phyloP scores from a whole-genome alignment of 2,888 invertebrate genomes.

The Tuta absoluta region DNA sequence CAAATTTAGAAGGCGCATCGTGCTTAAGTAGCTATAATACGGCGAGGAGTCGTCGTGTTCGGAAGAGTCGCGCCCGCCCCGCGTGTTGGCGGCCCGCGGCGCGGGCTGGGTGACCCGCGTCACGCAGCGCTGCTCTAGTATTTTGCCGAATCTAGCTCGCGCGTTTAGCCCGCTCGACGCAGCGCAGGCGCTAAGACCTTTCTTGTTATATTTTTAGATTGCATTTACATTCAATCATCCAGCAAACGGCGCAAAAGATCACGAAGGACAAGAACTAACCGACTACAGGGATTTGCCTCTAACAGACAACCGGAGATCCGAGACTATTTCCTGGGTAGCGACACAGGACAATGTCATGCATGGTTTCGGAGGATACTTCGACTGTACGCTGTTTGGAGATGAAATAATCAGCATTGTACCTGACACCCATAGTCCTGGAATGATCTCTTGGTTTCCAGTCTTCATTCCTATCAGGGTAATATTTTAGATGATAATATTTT shows the following conservation, averaged over 20 bases:
- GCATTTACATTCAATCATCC: conserved; percentile 96
- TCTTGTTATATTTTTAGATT: conserved; percentile 60
- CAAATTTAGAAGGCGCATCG: no score
- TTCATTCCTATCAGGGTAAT: conserved; percentile 93
- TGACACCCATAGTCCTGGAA: conserved; percentile 91
- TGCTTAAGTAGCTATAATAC: no score
- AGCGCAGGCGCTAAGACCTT: no score
- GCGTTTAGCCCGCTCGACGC: no score
- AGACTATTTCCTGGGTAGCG: conserved; percentile 84
- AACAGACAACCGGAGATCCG: conserved; percentile 89
- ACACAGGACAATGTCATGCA: conserved; percentile 90
- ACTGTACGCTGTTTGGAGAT: conserved; percentile 91
- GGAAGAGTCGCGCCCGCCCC: no score
- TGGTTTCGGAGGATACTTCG: conserved; percentile 98
- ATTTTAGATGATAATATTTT: background rate
- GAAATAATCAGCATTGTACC: conserved; percentile 95
- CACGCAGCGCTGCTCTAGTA: background rate
- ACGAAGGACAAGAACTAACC: conserved; percentile 84
- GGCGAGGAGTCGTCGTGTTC: no score
- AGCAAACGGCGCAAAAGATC: conserved; percentile 85
- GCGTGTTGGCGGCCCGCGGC: no score
- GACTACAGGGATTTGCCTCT: conserved; percentile 85
- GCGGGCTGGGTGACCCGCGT: no score
- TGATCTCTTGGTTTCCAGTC: conserved; percentile 99
- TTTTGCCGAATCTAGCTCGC: no score